phyloP scores from a whole-genome alignment of 2,797 vertebrate genomes.

The Muscicapa comitata region DNA sequence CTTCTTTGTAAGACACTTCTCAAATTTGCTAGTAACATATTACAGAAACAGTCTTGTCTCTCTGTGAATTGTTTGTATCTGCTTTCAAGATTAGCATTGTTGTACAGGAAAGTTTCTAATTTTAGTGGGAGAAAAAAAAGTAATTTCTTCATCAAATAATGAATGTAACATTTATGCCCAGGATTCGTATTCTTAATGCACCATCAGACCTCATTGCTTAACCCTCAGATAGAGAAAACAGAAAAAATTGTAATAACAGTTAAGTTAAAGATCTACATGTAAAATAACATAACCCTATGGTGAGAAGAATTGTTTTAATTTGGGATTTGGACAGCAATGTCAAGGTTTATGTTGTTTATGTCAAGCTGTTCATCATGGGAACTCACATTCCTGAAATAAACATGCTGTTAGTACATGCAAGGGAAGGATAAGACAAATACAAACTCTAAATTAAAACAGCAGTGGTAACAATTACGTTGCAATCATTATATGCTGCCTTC shows the following conservation, averaged over 20 bases:
- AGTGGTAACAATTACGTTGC: background rate
- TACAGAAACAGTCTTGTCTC: background rate
- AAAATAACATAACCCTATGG: background rate
- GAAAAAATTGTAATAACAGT: background rate
- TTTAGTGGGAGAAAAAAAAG: background rate
- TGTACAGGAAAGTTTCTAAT: background rate
- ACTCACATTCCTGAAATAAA: background rate
- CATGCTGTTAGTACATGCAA: background rate
- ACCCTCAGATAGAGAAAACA: background rate
- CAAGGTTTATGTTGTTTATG: background rate
- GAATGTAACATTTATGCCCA: background rate
- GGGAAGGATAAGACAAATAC: background rate
- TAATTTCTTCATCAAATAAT: background rate
- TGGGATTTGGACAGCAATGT: background rate
- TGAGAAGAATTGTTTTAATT: constrained; percentile 4
- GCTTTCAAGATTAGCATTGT: background rate
- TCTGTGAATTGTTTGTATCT: background rate
- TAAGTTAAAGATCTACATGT: background rate
- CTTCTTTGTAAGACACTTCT: background rate
- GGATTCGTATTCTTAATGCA: background rate
- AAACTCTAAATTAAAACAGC: background rate
- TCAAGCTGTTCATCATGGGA: background rate
- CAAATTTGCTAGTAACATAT: background rate
- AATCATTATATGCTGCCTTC: background rate
- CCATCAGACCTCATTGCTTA: background rate